Conservation (phyloP, 2,888 invertebrate genomes). For the Apodemia duryi region DNA sequence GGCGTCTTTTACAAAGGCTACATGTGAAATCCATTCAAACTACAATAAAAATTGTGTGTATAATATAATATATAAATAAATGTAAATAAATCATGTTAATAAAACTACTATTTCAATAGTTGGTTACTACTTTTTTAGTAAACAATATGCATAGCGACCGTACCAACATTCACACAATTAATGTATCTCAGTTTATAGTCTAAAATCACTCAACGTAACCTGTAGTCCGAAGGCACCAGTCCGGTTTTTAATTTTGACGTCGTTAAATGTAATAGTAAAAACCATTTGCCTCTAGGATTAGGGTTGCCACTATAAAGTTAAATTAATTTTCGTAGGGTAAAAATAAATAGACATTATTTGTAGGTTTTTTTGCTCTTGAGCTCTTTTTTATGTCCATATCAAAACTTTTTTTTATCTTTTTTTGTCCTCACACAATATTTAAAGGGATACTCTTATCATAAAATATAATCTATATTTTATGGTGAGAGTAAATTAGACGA, state of each 20-base stretch:
- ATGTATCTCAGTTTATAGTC: conserved; percentile 2
- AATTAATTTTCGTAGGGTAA: background rate
- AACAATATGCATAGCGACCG: background rate
- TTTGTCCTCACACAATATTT: too few species aligned
- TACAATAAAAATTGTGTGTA: background rate
- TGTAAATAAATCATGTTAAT: background rate
- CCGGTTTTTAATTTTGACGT: conserved; percentile 12
- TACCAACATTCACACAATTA: background rate
- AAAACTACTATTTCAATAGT: background rate
- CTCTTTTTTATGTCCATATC: too few species aligned
- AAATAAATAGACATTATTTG: background rate
- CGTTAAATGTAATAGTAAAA: conserved; percentile 7
- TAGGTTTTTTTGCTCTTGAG: too few species aligned
- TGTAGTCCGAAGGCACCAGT: background rate
- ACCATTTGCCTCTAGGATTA: background rate
- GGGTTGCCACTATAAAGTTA: background rate
- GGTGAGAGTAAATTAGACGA: too few species aligned
- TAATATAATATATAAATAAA: background rate
- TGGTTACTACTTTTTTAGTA: background rate
- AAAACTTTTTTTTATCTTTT: too few species aligned
- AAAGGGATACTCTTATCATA: too few species aligned
- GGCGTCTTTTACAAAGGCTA: too few species aligned
- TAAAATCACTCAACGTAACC: conserved; percentile 9
- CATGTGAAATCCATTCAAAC: too few species aligned
- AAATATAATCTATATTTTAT: too few species aligned